Conservation (phyloP, 2,113 vertebrate genomes). For the Vanacampus margaritifer region DNA sequence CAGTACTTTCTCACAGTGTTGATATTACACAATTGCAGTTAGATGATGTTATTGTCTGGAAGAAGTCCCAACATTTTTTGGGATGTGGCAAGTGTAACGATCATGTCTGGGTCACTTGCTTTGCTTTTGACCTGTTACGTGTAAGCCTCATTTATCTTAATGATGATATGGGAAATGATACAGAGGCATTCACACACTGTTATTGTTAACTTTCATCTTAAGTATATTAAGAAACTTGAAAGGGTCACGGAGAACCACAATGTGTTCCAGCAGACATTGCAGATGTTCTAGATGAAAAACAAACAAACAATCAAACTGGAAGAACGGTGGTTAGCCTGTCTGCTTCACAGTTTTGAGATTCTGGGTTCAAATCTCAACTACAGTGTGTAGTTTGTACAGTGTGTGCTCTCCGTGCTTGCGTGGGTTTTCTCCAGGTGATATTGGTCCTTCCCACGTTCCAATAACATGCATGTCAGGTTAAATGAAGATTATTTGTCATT, state of each 20-base stretch:
- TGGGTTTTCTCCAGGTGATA: no score
- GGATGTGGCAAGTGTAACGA: conserved; percentile 29
- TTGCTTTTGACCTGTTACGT: conserved; percentile 32
- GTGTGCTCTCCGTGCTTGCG: no score
- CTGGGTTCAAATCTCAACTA: no score
- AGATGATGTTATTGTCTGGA: conserved; percentile 46
- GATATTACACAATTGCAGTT: conserved; percentile 25
- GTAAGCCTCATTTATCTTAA: conserved; percentile 23
- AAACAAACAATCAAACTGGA: no score
- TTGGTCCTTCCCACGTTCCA: no score
- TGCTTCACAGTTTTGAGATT: no score
- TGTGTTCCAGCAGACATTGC: neutral
- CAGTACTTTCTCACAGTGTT: conserved; percentile 13
- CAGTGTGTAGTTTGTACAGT: no score
- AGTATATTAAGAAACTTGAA: neutral
- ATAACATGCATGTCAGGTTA: no score
- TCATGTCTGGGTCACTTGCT: conserved; percentile 39
- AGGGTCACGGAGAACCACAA: neutral
- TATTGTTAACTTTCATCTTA: neutral
- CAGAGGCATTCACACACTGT: neutral
- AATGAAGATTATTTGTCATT: no score
- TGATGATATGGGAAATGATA: conserved; percentile 20
- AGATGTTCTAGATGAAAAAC: no score
- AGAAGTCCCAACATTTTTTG: conserved; percentile 30
- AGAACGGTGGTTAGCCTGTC: no score